Evolutionary conservation across 2,113 vertebrate species (phyloP), one percentile per base, ranked within the genome.

Genomic region (Carassius auratus): DNA sequence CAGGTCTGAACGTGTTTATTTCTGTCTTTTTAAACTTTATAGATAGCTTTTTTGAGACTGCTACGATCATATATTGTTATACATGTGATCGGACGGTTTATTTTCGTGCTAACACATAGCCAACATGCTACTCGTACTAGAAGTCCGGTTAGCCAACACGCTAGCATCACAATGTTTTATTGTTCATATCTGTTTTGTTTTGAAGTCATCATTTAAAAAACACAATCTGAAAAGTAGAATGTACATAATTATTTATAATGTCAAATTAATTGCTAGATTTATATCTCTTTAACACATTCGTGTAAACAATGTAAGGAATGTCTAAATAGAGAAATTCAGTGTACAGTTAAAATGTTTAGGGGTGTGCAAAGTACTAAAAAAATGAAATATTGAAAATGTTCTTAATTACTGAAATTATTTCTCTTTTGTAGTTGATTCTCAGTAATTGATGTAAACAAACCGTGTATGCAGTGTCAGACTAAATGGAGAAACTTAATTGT

Each of bases 1-100:
- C 85, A 86, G 86, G 89, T 89, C 36, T 73, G 82, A 71, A 45
- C 69, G n/a, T n/a, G 57, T 15, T 48, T 17, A 48, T 83, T 77
- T 14, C 3, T 13, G 26, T 57, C 15, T 26, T 26, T 36, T 68
- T 9, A 8, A 76, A 19, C n/a, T 83, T 69, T 33, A 23, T 45
- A 14, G 0, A 4, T 19, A 15, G 13, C 1, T 8, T 55, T 57
- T 55, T n/a, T 55, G 8, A 8, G 2, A 82, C 23, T 45, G 19
- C 14, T 23, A 14, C 5, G 9, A 13, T n/a, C 1, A 14, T 19
- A 52, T 3, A 8, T 36, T 15, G 55, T n/a, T 8, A 21, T 5
- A 57, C 55, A 3, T 38, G 15, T 26, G 17, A 1, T 26, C 5
- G 14, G 59, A 26, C 17, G 21, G 61, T 82, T 55, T 71, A 33